Percentiles rank a stretch among this genome's conserved stretches.
Conservation (phyloP, 2,888 invertebrate species). For the Diloba caeruleocephala region DNA sequence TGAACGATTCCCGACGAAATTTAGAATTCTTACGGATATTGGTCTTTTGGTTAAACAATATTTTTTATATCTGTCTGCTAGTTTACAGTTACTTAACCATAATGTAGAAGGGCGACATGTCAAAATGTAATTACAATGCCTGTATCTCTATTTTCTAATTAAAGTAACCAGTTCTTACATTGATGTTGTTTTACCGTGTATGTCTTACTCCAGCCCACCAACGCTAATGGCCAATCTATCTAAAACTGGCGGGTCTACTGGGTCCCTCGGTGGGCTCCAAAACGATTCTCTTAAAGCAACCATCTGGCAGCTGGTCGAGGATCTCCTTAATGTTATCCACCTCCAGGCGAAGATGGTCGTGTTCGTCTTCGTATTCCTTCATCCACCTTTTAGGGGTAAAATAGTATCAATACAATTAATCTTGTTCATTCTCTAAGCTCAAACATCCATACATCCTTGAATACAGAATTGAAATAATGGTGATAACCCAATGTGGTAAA, state of each 20-base stretch:
- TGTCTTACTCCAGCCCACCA: background rate
- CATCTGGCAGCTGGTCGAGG: constrained; percentile 93
- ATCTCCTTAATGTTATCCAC: constrained; percentile 96
- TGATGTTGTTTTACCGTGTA: too few relatives aligned
- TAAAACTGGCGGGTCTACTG: constrained; percentile 66
- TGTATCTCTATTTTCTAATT: background rate
- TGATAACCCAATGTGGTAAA: too few relatives aligned
- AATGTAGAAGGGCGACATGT: too few relatives aligned
- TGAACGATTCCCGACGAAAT: too few relatives aligned
- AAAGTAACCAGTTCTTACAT: background rate
- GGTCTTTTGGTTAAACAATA: too few relatives aligned
- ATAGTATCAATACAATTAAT: background rate
- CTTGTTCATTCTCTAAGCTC: too few relatives aligned
- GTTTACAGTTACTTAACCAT: too few relatives aligned
- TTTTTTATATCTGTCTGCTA: too few relatives aligned
- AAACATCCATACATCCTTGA: too few relatives aligned
- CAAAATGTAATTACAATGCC: too few relatives aligned
- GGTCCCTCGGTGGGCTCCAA: constrained; percentile 91
- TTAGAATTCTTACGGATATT: too few relatives aligned
- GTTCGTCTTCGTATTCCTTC: constrained; percentile 94
- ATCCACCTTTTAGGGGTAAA: constrained; percentile 90
- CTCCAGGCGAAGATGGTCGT: constrained; percentile 91
- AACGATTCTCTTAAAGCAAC: constrained; percentile 94
- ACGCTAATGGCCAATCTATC: constrained; percentile 55
- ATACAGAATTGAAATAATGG: too few relatives aligned